Evolutionary conservation across 2,797 vertebrate species (phyloP), one percentile per base, ranked within the genome.

Genomic region (Gymnothorax reevesii): DNA sequence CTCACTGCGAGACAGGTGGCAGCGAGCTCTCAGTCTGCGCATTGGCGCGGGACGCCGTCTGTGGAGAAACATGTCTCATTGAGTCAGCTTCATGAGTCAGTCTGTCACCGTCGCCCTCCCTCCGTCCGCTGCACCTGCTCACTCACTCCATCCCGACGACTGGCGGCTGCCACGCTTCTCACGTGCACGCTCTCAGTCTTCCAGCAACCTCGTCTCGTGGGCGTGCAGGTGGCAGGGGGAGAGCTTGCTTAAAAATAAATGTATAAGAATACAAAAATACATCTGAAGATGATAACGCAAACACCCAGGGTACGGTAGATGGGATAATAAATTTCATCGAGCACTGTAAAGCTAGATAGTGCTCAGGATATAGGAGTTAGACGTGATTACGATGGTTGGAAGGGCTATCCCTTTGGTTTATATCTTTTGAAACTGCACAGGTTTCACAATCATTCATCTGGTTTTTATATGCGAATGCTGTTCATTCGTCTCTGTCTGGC

Each of bases 61-160:
- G 49, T 12, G 1, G 13, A 25, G 13, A 7, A 42, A 66, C 20
- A 52, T 83, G 83, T 91, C 82, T 90, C 84, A 57, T 86, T 83
- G 87, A 91, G 89, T 90, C 90, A 90, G 85, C 90, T 89, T 89
- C 57, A 90, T 60, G 57, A 85, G 69, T 62, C 57, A 52, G 42
- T 88, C 82, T 80, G 83, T 80, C 80, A 62, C 52, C 83, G 83
- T 80, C 80, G 59, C 52, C 83, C 22, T 9, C 82, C 59, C n/a
- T 12, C 10, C n/a, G 27, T 54, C 54, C n/a, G 55, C 57, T 55
- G 59, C 25, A 73, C 69, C 66, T 27, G 25, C 66, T 25, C 66
- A 7, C 66, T 71, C 66, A 25, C 66, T 71, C n/a, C 33, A 13
- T 2, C 73, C 27, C 73, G 2, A 42, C 0, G 66, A 69, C n/a